Evolutionary conservation across 2,113 vertebrate species (phyloP), one percentile per base, ranked within the genome.

Genomic region (Tapirus terrestris): DNA sequence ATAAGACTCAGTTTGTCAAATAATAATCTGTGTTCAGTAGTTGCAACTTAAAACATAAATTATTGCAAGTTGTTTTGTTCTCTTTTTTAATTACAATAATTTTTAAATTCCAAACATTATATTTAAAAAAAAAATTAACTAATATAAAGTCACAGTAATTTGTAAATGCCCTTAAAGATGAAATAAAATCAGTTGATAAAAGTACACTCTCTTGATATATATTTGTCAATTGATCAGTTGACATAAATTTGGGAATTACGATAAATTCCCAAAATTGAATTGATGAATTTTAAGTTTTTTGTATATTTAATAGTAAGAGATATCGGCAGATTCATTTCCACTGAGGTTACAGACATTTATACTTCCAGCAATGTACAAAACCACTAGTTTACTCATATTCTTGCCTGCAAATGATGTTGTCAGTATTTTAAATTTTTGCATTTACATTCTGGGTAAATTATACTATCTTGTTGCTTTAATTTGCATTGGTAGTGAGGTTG

Each of bases 101-200:
- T 67, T 68, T 65, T 56, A 86, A 63, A 60, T 56, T 86, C 43
- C 31, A 56, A 83, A 88, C 61, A 7, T 17, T 39, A 27, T 27
- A 53, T 56, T 80, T 94, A 63, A 75, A 83, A 80, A 48, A 48
- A 73, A 91, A 91, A 83, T 81, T 86, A 88, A 75, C 23, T 53
- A 61, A 33, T 53, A 36, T 63, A 83, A 91, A 80, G 5, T 88
- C 56, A 79, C 84, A 16, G 0, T 48, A 93, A 45, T 36, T 61
- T 81, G 6, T 82, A 36, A 73, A 51, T 39, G 51, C 25, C 90
- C 56, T 72, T 18, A 45, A 92, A 73, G n/a, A 63, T 10, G 8
- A 45, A 53, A 53, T 16, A 53, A 53, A 53, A 53, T 17, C 51
- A 53, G 3, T 53, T 53, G 51, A 53, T 53, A 53, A 53, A 53